phyloP scores from a whole-genome alignment of 1,140 invertebrate genomes.

The Ceratosolen solmsi region DNA sequence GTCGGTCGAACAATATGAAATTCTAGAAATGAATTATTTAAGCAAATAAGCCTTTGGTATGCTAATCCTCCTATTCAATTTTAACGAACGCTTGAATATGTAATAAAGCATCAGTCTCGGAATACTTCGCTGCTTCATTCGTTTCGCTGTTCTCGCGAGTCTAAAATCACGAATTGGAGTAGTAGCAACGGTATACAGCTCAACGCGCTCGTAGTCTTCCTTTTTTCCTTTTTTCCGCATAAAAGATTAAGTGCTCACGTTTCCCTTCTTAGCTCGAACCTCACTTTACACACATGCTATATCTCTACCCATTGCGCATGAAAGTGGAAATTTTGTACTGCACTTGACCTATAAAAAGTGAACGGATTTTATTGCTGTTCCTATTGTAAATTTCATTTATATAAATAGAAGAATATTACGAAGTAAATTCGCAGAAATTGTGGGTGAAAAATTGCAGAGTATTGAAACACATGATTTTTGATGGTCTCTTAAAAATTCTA shows the following conservation, averaged over 20 bases:
- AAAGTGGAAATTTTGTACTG: neutral
- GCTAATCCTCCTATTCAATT: constrained; percentile 3
- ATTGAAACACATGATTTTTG: no score
- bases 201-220: neutral
- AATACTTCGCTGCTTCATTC: neutral
- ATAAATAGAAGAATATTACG: neutral
- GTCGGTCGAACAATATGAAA: neutral
- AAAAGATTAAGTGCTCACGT: no score
- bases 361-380: constrained; percentile 15
- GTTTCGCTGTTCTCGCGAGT: neutral
- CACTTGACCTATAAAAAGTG: constrained; percentile 21
- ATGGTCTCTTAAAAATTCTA: no score
- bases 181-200: neutral
- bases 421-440: neutral
- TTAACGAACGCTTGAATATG: constrained; percentile 22
- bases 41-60: constrained; percentile 11
- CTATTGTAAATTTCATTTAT: neutral
- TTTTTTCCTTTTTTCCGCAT: neutral
- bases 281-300: neutral
- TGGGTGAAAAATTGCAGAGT: no score
- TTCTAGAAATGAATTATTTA: neutral
- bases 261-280: neutral
- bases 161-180: neutral
- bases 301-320: neutral
- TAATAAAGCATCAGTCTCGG: neutral